phyloP scores from a whole-genome alignment of 2,888 invertebrate species.

The Mesopsocus fuscifrons region DNA sequence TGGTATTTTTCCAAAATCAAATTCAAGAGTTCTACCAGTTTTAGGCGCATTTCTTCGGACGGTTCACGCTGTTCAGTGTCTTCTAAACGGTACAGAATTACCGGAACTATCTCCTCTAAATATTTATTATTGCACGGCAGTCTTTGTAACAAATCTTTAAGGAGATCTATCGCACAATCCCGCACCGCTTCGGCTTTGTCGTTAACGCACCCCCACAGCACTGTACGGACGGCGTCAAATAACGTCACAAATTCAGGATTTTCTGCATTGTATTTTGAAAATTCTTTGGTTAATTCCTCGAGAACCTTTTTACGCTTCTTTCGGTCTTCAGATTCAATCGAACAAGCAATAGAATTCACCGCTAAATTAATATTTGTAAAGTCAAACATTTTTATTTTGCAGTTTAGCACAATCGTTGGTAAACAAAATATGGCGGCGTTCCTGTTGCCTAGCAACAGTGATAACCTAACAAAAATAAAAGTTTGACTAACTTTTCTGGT shows the following conservation, averaged over 20 bases:
- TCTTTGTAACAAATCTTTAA: constrained; percentile 33
- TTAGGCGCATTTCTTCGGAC: constrained; percentile 66
- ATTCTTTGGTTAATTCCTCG: constrained; percentile 31
- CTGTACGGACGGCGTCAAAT: constrained; percentile 28
- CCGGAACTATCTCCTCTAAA: constrained; percentile 53
- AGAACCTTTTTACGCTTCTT: constrained; percentile 34
- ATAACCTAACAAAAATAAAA: too few relatives aligned
- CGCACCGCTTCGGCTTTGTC: constrained; percentile 45
- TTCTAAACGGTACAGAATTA: constrained; percentile 57
- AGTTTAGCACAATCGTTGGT: too few relatives aligned
- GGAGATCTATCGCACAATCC: constrained; percentile 34
- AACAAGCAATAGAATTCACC: too few relatives aligned
- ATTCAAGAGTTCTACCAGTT: constrained; percentile 43
- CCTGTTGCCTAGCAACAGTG: too few relatives aligned
- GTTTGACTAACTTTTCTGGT: too few relatives aligned
- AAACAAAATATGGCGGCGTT: too few relatives aligned
- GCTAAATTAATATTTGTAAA: too few relatives aligned
- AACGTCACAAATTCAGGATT: constrained; percentile 26
- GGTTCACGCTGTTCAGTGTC: constrained; percentile 48
- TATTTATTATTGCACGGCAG: constrained; percentile 50
- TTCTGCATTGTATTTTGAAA: constrained; percentile 27
- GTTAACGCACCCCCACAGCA: constrained; percentile 27
- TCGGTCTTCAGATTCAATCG: constrained; percentile 39
- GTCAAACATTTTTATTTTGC: too few relatives aligned
- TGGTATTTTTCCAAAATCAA: constrained; percentile 43